These are phyloP conservation scores for Formica selysi DNA, from an alignment of 1,140 invertebrate genomes.

Conservation along the genomic window DNA sequence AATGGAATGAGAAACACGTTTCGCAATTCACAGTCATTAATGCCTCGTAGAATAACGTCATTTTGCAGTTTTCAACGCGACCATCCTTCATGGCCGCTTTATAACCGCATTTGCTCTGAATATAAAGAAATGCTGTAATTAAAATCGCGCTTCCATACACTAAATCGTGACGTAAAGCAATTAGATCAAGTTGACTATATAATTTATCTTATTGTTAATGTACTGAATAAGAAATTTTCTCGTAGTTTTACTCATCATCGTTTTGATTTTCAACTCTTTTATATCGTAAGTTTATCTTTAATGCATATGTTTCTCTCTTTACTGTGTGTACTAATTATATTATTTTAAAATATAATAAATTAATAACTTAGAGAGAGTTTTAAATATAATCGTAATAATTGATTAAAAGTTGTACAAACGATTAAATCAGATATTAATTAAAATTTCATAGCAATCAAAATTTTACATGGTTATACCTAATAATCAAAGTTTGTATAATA, in stretches of 20 bases:
- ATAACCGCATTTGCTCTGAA: constrained; percentile 1
- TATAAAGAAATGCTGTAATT: constrained; percentile 40
- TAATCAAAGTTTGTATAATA: neutral
- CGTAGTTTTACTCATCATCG: no score
- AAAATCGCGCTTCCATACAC: constrained; percentile 15
- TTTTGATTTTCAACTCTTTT: no score
- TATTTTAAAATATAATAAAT: neutral
- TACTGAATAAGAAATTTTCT: neutral
- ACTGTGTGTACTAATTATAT: no score
- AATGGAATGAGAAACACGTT: constrained; percentile 76
- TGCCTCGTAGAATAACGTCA: constrained; percentile 43
- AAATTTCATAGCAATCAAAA: neutral
- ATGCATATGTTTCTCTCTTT: no score
- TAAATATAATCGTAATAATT: neutral
- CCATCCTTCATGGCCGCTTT: constrained; percentile 45
- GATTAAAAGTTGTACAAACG: constrained; percentile 1
- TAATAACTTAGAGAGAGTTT: neutral
- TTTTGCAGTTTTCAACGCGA: constrained; percentile 38
- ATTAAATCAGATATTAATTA: neutral
- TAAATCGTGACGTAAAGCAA: neutral
- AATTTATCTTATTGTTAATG: neutral
- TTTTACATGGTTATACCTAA: neutral
- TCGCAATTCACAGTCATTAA: constrained; percentile 56
- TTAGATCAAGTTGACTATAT: neutral
- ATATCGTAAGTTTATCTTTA: no score